Conservation (phyloP, 2,888 invertebrate species). For the Synanthedon andrenaeformis region DNA sequence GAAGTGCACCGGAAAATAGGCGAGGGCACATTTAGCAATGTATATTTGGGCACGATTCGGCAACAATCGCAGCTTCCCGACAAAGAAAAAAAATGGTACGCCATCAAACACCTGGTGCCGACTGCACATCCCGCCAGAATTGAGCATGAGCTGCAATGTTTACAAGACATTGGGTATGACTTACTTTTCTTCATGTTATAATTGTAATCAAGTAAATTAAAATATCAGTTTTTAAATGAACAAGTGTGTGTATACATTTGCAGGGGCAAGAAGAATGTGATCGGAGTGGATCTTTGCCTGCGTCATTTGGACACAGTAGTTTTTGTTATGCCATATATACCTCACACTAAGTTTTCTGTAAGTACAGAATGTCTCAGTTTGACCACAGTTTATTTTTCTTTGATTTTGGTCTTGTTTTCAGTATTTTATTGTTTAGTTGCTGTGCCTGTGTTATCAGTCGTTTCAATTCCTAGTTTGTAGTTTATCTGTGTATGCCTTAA, state of each 20-base stretch:
- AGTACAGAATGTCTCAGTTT: slow-evolving; percentile 26
- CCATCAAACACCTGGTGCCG: slow-evolving; percentile 88
- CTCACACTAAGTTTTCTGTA: slow-evolving; percentile 83
- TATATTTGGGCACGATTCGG: slow-evolving; percentile 80
- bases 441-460: no score
- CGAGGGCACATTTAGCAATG: slow-evolving; percentile 89
- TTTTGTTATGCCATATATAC: slow-evolving; percentile 91
- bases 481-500: not conserved
- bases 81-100: slow-evolving; percentile 73
- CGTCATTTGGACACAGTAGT: slow-evolving; percentile 83
- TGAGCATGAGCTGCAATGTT: slow-evolving; percentile 83
- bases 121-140: slow-evolving; percentile 87
- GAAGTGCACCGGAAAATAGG: slow-evolving; percentile 79
- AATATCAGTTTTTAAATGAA: not conserved
- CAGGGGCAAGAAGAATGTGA: slow-evolving; percentile 85
- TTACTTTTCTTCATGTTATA: not conserved
- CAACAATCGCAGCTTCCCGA: slow-evolving; percentile 42
- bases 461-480: no score
- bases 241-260: slow-evolving; percentile 11
- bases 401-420: no score
- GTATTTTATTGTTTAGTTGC: no score
- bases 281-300: slow-evolving; percentile 82
- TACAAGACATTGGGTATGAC: slow-evolving; percentile 79
- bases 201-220: no score
- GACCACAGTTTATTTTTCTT: not conserved